Evolutionary conservation across 2,888 invertebrate genomes (phyloP), one percentile per base, ranked within the genome.

Genomic region (Phoronis australis): DNA sequence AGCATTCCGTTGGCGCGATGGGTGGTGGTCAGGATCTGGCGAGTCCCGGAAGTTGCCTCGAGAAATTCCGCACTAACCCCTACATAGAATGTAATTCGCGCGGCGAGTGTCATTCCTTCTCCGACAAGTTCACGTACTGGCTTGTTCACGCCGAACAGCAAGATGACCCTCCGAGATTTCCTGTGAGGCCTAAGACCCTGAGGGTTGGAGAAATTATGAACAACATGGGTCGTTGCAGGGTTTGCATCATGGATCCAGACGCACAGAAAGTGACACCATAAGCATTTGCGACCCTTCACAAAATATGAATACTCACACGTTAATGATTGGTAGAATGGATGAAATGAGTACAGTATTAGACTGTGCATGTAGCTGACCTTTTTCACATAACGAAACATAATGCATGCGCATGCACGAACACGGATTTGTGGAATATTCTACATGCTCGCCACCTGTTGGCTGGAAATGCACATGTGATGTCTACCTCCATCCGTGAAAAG

Each of bases 101-200:
- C 5, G 66, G 66, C 18, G 56, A 59, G 51, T 68, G 67, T 43
- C 60, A 60, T 50, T 65, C 55, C 56, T 65, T 61, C 56, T 87
- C 93, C 59, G 93, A 96, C 76, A 90, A 92, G 78, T 87, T 91
- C 74, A 93, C 92, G 77, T 96, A 95, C 83, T 97, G 96, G 96
- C 82, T 97, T 73, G n/a, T n/a, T n/a, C n/a, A n/a, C n/a, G 86
- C 95, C n/a, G 35, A 43, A 1, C 46, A 55, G 18, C 24, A 23
- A n/a, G 35, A 46, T 25, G 31, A 55, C 23, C 22, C 44, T 39
- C 37, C 45, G 1, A n/a, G n/a, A n/a, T n/a, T n/a, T n/a, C n/a
- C n/a, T n/a, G 49, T 48, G 1, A 15, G 23, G n/a, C 37, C 45
- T 12, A 43, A 54, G 46, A 56, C 56, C 3, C 42, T 58, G 26